These are phyloP conservation scores for Orgyia antiqua DNA, from an alignment of 2,888 invertebrate species.

Conservation along the genomic window DNA sequence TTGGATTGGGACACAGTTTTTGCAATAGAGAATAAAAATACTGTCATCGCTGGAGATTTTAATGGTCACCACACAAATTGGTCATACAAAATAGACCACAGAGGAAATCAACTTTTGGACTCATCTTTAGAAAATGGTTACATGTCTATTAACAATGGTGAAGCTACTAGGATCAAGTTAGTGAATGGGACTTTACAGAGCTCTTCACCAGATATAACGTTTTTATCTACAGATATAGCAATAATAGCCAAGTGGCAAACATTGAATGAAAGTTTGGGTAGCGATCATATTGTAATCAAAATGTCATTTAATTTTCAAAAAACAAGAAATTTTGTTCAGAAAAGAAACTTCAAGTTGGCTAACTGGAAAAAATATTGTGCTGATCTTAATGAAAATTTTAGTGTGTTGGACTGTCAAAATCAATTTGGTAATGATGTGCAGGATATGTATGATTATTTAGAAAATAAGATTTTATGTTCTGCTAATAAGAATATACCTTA, in stretches of 20 bases:
- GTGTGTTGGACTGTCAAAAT: too few species aligned
- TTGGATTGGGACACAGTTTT: too few species aligned
- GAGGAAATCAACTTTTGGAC: background rate
- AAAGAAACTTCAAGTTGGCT: constrained; percentile 5
- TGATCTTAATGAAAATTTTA: too few species aligned
- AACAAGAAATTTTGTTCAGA: background rate
- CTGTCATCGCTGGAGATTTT: too few species aligned
- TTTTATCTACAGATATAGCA: background rate
- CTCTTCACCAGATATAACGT: background rate
- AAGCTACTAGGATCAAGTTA: background rate
- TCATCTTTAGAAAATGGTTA: background rate
- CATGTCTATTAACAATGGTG: background rate
- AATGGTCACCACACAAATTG: too few species aligned
- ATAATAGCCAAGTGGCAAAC: background rate
- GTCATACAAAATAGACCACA: too few species aligned
- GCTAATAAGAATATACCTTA: background rate
- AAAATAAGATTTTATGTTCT: background rate
- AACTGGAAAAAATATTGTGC: constrained; percentile 6
- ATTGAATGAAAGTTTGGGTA: background rate
- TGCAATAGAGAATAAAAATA: too few species aligned
- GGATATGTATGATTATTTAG: background rate
- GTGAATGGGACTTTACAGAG: background rate
- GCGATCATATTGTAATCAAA: constrained; percentile 3
- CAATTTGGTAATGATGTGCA: background rate
- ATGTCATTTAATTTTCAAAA: background rate